A percentile compares a stretch with the other conserved stretches of the same genome.
These are phyloP conservation scores for Loris lydekkerianus DNA, from an alignment of 2,797 vertebrate species.

Conservation along the genomic window DNA sequence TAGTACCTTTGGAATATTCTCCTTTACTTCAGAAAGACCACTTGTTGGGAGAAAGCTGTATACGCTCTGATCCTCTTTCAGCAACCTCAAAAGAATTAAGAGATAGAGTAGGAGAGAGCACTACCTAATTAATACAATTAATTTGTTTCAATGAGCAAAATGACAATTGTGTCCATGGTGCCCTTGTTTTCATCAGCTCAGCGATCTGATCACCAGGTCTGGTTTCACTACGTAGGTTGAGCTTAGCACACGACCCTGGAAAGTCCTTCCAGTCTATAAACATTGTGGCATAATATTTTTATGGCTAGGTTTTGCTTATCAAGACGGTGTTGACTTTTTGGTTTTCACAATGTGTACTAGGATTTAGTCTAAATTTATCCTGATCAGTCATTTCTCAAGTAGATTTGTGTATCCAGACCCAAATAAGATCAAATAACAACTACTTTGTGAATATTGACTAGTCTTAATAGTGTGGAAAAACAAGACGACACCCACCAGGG, in stretches of 20 bases:
- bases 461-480: background rate
- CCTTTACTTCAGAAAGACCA: conserved; percentile 28
- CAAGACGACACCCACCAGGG: background rate
- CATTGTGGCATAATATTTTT: background rate
- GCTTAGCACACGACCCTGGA: background rate
- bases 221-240: conserved; percentile 31
- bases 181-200: conserved; percentile 57
- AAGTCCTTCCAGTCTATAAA: conserved; percentile 4
- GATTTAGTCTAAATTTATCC: background rate
- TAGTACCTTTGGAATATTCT: background rate
- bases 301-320: background rate
- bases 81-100: conserved; percentile 49
- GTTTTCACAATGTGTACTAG: conserved; percentile 20
- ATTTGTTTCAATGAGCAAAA: conserved; percentile 71
- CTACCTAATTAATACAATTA: conserved; percentile 75
- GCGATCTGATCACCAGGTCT: conserved; percentile 51
- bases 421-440: conserved; percentile 51
- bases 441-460: background rate
- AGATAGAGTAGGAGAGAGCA: background rate
- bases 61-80: conserved; percentile 54
- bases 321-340: conserved; percentile 19
- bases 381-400: background rate
- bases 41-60: background rate
- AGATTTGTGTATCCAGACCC: background rate
- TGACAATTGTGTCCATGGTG: background rate